phyloP scores from a whole-genome alignment of 2,888 invertebrate species.

The Catocala sponsa region DNA sequence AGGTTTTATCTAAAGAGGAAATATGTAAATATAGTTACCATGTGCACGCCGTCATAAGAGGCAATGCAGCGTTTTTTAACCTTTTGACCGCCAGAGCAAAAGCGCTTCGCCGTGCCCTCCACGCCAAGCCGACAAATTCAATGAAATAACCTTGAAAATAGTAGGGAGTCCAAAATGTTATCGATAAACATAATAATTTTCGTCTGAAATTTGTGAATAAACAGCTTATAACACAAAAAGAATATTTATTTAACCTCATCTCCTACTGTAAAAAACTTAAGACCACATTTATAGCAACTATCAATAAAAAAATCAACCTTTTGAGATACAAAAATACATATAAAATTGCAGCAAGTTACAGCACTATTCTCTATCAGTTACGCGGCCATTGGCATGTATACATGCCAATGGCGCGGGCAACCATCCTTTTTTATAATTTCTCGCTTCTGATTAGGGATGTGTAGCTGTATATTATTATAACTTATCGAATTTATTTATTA shows the following conservation, averaged over 20 bases:
- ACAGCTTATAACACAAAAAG: constrained; percentile 22
- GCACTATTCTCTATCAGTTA: constrained; percentile 18
- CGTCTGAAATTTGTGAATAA: constrained; percentile 20
- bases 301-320: constrained; percentile 20
- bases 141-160: constrained; percentile 24
- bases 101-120: constrained; percentile 22
- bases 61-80: no score
- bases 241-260: constrained; percentile 25
- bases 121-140: constrained; percentile 26
- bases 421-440: constrained; percentile 22
- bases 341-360: constrained; percentile 21
- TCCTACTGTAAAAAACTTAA: constrained; percentile 22
- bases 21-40: no score
- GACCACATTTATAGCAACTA: no score
- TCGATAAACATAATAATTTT: constrained; percentile 24
- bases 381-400: constrained; percentile 17
- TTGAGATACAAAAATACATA: constrained; percentile 21
- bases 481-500: no score
- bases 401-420: constrained; percentile 22
- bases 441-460: constrained; percentile 25
- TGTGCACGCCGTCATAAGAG: no score
- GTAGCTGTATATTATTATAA: constrained; percentile 15
- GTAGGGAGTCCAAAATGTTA: constrained; percentile 25
- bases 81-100: constrained; percentile 16
- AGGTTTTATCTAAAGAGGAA: no score